Conservation (phyloP, 1,140 invertebrate species). For the Drosophila tropicalis region DNA sequence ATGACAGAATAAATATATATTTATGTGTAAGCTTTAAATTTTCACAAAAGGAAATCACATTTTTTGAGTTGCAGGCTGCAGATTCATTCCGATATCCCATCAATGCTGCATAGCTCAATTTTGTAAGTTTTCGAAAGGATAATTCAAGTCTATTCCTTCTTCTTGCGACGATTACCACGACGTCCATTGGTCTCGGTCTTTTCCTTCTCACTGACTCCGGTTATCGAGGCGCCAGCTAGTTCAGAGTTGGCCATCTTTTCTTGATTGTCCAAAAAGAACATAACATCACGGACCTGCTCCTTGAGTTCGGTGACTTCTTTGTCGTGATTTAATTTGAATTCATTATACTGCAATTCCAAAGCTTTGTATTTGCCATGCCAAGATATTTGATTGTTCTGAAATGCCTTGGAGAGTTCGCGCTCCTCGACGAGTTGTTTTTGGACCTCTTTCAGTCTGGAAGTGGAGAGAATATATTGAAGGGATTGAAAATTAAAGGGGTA, state of each 20-base stretch:
- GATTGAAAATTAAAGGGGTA: neutral
- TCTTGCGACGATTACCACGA: conserved; percentile 69
- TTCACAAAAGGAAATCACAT: conserved; percentile 69
- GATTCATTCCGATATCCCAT: neutral
- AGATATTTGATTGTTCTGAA: conserved; percentile 90
- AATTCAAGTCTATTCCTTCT: conserved; percentile 39
- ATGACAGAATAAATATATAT: conserved; percentile 25
- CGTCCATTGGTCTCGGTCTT: conserved; percentile 30
- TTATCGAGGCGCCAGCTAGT: conserved; percentile 87
- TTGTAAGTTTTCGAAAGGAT: neutral
- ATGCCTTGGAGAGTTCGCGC: conserved; percentile 89
- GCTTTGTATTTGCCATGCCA: conserved; percentile 89
- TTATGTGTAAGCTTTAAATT: conserved; percentile 31
- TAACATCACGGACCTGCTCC: conserved; percentile 96
- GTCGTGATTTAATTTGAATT: conserved; percentile 90
- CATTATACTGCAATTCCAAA: conserved; percentile 87
- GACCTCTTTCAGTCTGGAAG: conserved; percentile 84
- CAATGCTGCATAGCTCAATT: neutral
- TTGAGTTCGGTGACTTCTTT: conserved; percentile 91
- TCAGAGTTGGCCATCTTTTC: conserved; percentile 85
- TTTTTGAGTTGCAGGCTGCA: conserved; percentile 40
- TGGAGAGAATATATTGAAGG: neutral
- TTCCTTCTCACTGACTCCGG: conserved; percentile 84
- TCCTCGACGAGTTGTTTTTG: conserved; percentile 90
- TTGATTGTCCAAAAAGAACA: conserved; percentile 97